phyloP scores from a whole-genome alignment of 2,888 invertebrate species.

The Nomada flava region DNA sequence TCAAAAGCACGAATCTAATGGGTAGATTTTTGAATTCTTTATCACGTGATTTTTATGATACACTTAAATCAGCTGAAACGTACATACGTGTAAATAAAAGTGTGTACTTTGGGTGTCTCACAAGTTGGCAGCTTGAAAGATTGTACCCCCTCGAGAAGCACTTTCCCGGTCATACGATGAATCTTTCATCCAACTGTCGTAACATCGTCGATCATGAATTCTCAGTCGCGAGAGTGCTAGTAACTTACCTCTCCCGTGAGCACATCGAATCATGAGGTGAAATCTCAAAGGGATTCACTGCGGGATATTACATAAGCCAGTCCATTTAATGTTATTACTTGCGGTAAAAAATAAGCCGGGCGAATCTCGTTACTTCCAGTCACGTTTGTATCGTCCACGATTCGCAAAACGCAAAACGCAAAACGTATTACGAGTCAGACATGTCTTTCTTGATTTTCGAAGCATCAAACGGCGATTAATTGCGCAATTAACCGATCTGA shows the following conservation, averaged over 20 bases:
- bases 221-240: slow-evolving; percentile 34
- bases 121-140: slow-evolving; percentile 51
- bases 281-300: slow-evolving; percentile 64
- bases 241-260: slow-evolving; percentile 48
- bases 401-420: no score
- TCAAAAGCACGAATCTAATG: slow-evolving; percentile 54
- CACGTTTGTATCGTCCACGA: background rate
- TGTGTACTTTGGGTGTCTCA: slow-evolving; percentile 43
- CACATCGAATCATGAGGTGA: slow-evolving; percentile 57
- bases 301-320: slow-evolving; percentile 72
- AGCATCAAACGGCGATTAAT: no score
- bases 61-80: slow-evolving; percentile 39
- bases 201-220: slow-evolving; percentile 67
- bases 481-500: no score
- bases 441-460: no score
- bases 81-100: slow-evolving; percentile 22
- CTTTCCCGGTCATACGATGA: slow-evolving; percentile 73
- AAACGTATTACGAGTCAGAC: slow-evolving; percentile 1
- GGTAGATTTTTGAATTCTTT: slow-evolving; percentile 51
- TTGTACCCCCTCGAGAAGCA: slow-evolving; percentile 48
- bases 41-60: slow-evolving; percentile 62
- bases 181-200: slow-evolving; percentile 73
- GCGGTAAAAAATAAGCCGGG: slow-evolving; percentile 30
- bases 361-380: slow-evolving; percentile 21
- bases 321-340: slow-evolving; percentile 71